Percentiles rank a stretch among this genome's conserved stretches.
phyloP scores from a whole-genome alignment of 1,140 invertebrate genomes.

The Choristoneura fumiferana region DNA sequence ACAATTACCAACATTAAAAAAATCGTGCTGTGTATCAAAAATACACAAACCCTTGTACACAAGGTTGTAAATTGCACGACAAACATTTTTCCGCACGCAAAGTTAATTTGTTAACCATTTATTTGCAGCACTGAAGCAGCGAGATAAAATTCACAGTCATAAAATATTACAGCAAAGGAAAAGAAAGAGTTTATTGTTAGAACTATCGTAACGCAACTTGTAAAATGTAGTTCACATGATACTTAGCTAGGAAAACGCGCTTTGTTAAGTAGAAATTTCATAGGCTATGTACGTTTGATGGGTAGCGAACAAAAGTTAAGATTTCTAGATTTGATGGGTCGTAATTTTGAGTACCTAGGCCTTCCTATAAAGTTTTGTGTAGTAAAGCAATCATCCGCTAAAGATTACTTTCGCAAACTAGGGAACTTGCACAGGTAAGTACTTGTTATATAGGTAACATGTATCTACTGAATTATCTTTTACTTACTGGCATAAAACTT shows the following conservation, averaged over 20 bases:
- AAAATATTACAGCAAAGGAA: conserved; percentile 39
- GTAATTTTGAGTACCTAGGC: conserved; percentile 1
- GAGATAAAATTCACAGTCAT: conserved; percentile 49
- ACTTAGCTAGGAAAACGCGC: conserved; percentile 27
- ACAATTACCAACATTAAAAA: conserved; percentile 31
- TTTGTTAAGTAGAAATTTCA: conserved; percentile 19
- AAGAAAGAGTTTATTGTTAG: conserved; percentile 43
- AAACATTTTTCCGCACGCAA: conserved; percentile 30
- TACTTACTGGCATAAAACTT: no score
- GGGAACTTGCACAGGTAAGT: no score
- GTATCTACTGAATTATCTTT: no score
- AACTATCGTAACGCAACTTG: conserved; percentile 33
- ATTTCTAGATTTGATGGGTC: neutral
- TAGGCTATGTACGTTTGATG: conserved; percentile 2
- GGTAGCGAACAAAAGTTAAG: neutral
- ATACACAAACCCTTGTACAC: neutral
- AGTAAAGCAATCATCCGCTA: neutral
- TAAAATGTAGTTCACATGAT: conserved; percentile 32
- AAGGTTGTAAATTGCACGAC: conserved; percentile 37
- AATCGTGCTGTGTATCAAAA: neutral
- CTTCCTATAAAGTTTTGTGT: neutral
- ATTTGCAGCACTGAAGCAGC: conserved; percentile 42
- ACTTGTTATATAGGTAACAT: no score
- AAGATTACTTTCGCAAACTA: neutral
- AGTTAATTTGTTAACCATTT: conserved; percentile 35